Evolutionary conservation across 2,888 invertebrate genomes (phyloP).

Genomic region (Drosophila mercatorum): DNA sequence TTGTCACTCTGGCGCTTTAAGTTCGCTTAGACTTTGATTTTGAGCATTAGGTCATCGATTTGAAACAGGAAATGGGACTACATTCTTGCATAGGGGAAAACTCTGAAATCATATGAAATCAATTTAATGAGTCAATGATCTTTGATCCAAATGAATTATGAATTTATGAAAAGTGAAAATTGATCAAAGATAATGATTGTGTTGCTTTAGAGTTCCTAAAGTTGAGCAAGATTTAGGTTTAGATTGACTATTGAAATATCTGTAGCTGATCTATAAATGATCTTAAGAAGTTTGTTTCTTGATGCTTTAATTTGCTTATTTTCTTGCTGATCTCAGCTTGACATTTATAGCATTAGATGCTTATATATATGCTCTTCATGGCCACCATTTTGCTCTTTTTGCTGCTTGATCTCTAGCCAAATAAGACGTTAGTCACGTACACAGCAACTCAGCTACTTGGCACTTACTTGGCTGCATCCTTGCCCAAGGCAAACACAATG

Average conservation of each 20-base stretch:
- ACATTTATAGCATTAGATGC: background rate
- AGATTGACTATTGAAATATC: too few species aligned
- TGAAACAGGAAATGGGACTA: constrained; percentile 21
- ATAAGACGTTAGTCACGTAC: constrained; percentile 65
- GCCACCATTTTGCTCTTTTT: constrained; percentile 24
- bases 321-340: background rate
- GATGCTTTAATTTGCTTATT: background rate
- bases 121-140: background rate
- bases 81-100: background rate
- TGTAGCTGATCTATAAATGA: too few species aligned
- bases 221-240: too few species aligned
- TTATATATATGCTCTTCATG: background rate
- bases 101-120: background rate
- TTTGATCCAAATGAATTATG: background rate
- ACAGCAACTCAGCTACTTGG: constrained; percentile 38
- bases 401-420: constrained; percentile 45
- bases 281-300: too few species aligned
- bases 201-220: too few species aligned
- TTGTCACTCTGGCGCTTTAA: constrained; percentile 4
- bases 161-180: too few species aligned
- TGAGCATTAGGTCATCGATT: constrained; percentile 26
- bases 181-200: too few species aligned
- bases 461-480: constrained; percentile 38
- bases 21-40: constrained; percentile 37
- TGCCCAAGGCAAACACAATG: constrained; percentile 32